Evolutionary conservation across 2,113 vertebrate species (phyloP), one percentile per base, ranked within the genome.

Genomic region (Anolis carolinensis): DNA sequence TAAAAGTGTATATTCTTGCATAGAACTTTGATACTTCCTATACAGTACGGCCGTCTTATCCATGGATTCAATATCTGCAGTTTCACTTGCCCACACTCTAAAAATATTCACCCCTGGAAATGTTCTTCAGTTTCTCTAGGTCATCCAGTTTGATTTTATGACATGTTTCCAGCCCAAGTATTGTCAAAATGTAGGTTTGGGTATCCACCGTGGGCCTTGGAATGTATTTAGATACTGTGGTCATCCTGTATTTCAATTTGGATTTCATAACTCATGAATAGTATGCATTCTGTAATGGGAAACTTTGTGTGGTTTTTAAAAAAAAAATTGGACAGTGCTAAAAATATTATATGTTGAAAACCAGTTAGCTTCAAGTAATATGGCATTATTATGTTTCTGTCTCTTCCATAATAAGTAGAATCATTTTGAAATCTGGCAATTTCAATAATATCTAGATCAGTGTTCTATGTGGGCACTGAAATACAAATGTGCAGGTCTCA

Each of bases 401-500:
- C 52, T 0, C 1, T 23, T 68, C 1, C 4, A 27, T 6, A 0
- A n/a, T 1, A 0, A 70, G 79, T 3, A 80, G 48, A 14, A 65
- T 7, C 80, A 62, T 65, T 65, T 34, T 7, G 0, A 85, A 84
- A n/a, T 5, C 30, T 83, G 18, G 16, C n/a, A 0, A 0, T 36
- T 73, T 81, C 82, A 14, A 2, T 34, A 20, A 0, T 52, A 81
- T 21, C 25, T 48, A 67, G 72, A 83, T 36, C 4, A 4, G 67
- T 91, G 94, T 88, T 84, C 82, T 65, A 72, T 30, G 0, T 55
- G 0, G 11, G 39, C 30, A 4, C 87, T 86, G 83, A 84, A 75
- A 92, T 92, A 71, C 84, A 75, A 77, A 48, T 87, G 81, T 55
- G 83, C 85, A 63, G 74, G 87, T 34, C 86, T 84, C 6, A 14